Conservation (phyloP, 2,888 invertebrate species). For the Bhutanitis thaidina region DNA sequence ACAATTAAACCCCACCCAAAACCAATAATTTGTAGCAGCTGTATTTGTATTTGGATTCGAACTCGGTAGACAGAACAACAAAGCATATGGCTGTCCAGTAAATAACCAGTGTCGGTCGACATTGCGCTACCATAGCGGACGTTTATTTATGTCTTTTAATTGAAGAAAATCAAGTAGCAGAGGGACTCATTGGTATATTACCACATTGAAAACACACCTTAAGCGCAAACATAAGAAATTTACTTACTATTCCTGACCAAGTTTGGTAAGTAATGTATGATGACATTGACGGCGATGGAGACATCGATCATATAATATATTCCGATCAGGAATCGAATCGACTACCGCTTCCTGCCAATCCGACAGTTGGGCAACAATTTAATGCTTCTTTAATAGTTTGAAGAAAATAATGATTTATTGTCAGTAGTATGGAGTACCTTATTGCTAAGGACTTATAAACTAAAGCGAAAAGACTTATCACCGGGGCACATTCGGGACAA, state of each 20-base stretch:
- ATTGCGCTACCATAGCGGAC: too few species aligned
- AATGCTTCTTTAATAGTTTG: slow-evolving; percentile 19
- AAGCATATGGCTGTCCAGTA: too few species aligned
- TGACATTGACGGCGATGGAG: slow-evolving; percentile 51
- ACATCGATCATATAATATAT: slow-evolving; percentile 46
- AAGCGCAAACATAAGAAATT: slow-evolving; percentile 21
- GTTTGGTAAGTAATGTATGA: slow-evolving; percentile 44
- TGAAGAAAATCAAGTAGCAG: too few species aligned
- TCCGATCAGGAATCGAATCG: slow-evolving; percentile 64
- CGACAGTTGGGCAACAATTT: slow-evolving; percentile 41
- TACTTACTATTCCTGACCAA: slow-evolving; percentile 42
- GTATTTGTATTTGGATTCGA: too few species aligned
- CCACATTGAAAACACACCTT: slow-evolving; percentile 4
- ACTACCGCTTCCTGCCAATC: slow-evolving; percentile 67
- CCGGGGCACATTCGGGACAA: too few species aligned
- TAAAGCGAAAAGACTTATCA: too few species aligned
- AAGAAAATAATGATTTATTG: slow-evolving; percentile 17
- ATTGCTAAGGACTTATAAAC: too few species aligned
- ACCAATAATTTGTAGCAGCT: too few species aligned
- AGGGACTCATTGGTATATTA: not conserved
- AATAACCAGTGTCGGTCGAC: too few species aligned
- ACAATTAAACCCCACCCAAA: too few species aligned
- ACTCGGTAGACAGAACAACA: too few species aligned
- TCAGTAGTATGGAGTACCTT: not conserved
- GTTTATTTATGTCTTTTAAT: too few species aligned